These are phyloP conservation scores for Yponomeuta malinellus DNA, from an alignment of 2,888 invertebrate genomes.

Conservation along the genomic window DNA sequence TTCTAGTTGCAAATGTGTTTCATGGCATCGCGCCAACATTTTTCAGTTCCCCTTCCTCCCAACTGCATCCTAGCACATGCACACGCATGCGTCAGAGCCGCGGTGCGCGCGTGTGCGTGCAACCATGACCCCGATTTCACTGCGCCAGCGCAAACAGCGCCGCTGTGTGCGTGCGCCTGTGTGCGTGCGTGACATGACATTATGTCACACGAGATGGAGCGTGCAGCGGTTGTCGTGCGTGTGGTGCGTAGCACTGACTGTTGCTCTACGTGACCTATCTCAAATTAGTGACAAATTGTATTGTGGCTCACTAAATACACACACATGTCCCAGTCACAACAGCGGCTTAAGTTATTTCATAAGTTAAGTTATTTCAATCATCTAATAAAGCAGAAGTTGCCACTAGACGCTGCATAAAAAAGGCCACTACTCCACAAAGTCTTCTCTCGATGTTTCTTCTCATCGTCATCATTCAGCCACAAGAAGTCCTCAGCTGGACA, in stretches of 20 bases:
- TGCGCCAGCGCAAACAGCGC: constrained; percentile 36
- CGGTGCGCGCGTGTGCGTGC: constrained; percentile 33
- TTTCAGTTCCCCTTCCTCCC: not conserved
- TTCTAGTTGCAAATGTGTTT: not conserved
- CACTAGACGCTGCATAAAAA: constrained; percentile 22
- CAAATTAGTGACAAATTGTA: too few species aligned
- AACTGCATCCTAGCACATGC: constrained; percentile 4
- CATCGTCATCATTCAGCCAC: too few species aligned
- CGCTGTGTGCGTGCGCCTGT: constrained; percentile 26
- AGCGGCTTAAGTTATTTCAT: too few species aligned
- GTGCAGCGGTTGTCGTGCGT: constrained; percentile 19
- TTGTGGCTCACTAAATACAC: too few species aligned
- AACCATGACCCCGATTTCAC: constrained; percentile 15
- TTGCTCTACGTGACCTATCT: too few species aligned
- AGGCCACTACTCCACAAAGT: not conserved
- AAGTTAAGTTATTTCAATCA: too few species aligned
- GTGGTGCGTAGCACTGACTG: not conserved
- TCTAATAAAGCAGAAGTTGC: not conserved
- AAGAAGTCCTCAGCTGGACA: too few species aligned
- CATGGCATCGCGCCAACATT: not conserved
- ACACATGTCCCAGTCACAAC: too few species aligned
- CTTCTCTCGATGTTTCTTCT: too few species aligned
- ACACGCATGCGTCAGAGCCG: constrained; percentile 18
- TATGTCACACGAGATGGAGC: constrained; percentile 49
- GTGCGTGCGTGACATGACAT: constrained; percentile 28